Base-by-base conservation (phyloP, 2,113 vertebrate species). In the Pterocles burchelli region DNA sequence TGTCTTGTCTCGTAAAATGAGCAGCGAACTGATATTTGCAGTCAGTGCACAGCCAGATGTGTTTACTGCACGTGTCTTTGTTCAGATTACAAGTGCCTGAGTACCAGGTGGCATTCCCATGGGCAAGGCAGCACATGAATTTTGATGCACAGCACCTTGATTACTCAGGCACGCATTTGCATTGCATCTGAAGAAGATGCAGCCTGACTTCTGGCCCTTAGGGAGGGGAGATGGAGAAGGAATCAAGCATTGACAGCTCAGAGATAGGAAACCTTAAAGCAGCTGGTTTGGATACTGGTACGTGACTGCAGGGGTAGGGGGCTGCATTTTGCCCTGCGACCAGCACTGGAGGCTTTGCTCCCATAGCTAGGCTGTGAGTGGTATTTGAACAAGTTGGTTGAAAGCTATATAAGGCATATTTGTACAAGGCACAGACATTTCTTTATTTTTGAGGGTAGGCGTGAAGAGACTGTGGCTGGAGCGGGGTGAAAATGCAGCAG, bases 11-110 rank as follows among this genome's bases (percentile, higher is more conserved):
- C 3, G 3, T 76, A 63, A 25, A 48, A 34, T 17, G 54, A 73
- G 13, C 62, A 73, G 74, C 41, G 59, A 46, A 19, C 10, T 51
- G 45, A 4, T 34, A 24, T 41, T 67, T 62, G 38, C 10, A 29
- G 19, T 51, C 41, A 11, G 38, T 17, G 31, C 43, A 14, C 0
- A 0, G 22, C 43, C 85, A 45, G 51, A n/a, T 52, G 72, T 46
- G 46, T 59, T 88, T 24, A 25, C 65, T 68, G 31, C 73, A 51
- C 0, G 3, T 78, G 26, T 51, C 95, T 96, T 92, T 83, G 71
- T 63, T 31, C 68, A 97, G 97, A n/a, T 29, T 76, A 21, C 90
- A 91, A 89, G 91, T 62, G 22, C 92, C 94, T 1, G 38, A 97
- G 68, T 2, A 0, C 17, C 6, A 85, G 22, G 55, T 76, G 51